A percentile compares a stretch with the other conserved stretches of the same genome.
Evolutionary conservation across 2,113 vertebrate species (phyloP).

Genomic region (Columba janthina): DNA sequence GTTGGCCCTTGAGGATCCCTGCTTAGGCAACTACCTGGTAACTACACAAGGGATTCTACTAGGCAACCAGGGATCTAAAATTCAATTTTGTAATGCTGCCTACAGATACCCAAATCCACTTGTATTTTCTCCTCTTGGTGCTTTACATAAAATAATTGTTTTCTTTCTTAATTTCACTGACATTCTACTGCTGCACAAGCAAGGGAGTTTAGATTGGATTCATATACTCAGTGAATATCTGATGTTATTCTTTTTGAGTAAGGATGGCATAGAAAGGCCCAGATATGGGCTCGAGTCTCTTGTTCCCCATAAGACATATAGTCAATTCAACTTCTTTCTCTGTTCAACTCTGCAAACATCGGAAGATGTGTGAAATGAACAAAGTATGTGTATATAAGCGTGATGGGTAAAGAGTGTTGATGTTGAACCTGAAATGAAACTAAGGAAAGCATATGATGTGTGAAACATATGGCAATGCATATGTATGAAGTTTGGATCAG

Average conservation of each 20-base stretch:
- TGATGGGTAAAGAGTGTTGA: conserved; percentile 68
- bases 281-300: neutral
- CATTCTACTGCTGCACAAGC: neutral
- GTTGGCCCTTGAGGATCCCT: neutral
- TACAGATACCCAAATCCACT: neutral
- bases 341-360: conserved; percentile 57
- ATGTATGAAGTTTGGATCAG: conserved; percentile 75
- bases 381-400: conserved; percentile 71
- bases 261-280: neutral
- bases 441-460: conserved; percentile 71
- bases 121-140: neutral
- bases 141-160: neutral
- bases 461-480: conserved; percentile 78
- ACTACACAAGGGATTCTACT: neutral
- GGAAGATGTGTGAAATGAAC: conserved; percentile 70
- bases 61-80: neutral
- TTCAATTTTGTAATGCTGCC: neutral
- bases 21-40: neutral
- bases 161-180: neutral
- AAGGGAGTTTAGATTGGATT: neutral
- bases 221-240: neutral
- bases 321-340: conserved; percentile 10
- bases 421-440: conserved; percentile 72
- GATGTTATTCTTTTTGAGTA: neutral
- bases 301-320: neutral